A percentile compares a stretch with the other conserved stretches of the same genome.
Evolutionary conservation across 2,888 invertebrate species (phyloP).

Genomic region (Amphipoea lucens): DNA sequence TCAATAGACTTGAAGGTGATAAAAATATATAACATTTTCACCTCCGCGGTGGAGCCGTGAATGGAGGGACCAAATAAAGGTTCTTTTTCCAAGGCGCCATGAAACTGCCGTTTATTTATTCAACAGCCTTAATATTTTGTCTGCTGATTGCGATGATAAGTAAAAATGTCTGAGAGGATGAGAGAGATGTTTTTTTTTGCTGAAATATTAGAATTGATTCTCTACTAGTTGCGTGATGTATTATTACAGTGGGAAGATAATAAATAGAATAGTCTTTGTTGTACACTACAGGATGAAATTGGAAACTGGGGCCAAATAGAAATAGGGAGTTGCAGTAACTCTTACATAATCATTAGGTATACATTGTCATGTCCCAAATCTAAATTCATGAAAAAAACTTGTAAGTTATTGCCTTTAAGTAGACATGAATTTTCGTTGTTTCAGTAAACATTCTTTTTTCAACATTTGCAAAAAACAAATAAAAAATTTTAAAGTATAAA

Average conservation of each 20-base stretch:
- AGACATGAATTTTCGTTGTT: too few species aligned
- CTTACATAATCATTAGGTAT: not conserved
- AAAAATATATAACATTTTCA: conserved; percentile 61
- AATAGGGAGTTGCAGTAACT: not conserved
- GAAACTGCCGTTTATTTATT: conserved; percentile 67
- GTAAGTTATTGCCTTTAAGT: too few species aligned
- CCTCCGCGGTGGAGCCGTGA: conserved; percentile 53
- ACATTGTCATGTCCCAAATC: not conserved
- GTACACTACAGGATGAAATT: not conserved
- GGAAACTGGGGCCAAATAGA: not conserved
- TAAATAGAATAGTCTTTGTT: not conserved
- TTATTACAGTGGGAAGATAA: not conserved
- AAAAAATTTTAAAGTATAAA: too few species aligned
- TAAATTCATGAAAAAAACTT: not conserved
- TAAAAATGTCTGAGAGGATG: conserved; percentile 50
- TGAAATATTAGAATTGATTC: conserved; percentile 24
- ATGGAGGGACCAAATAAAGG: conserved; percentile 57
- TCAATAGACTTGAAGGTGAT: conserved; percentile 60
- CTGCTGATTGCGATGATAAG: conserved; percentile 66
- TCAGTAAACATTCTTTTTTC: too few species aligned
- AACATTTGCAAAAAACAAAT: too few species aligned
- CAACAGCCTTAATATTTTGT: conserved; percentile 60
- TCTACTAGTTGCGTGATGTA: not conserved
- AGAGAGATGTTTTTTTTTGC: conserved; percentile 28
- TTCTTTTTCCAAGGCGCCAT: conserved; percentile 48